A percentile compares a stretch with the other conserved stretches of the same genome.
Evolutionary conservation across 2,888 invertebrate genomes (phyloP).

Genomic region (Hemithea aestivaria): DNA sequence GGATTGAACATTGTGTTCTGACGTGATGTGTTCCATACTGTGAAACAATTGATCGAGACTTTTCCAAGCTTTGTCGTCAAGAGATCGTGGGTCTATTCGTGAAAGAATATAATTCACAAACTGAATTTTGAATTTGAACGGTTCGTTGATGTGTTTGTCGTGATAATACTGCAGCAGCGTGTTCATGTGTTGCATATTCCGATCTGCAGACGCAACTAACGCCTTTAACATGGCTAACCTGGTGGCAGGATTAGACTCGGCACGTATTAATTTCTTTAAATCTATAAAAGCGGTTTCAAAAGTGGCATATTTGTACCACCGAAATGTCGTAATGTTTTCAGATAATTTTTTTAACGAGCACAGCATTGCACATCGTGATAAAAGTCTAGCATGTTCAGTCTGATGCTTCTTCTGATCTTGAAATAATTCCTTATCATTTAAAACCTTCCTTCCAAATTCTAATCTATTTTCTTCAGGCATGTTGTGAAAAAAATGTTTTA

Average conservation of each 20-base stretch:
- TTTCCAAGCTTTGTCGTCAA: conserved; percentile 47
- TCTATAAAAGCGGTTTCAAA: conserved; percentile 48
- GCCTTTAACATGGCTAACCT: conserved; percentile 45
- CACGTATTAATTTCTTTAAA: conserved; percentile 45
- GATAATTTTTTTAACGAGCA: too few species aligned
- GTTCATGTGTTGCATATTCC: conserved; percentile 38
- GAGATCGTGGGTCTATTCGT: conserved; percentile 35
- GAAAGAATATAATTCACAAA: conserved; percentile 47
- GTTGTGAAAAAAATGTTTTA: conserved; percentile 45
- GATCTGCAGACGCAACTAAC: conserved; percentile 41
- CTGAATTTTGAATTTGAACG: conserved; percentile 49
- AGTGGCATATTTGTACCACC: conserved; percentile 53
- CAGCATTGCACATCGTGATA: too few species aligned
- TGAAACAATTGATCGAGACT: conserved; percentile 52
- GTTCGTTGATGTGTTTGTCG: conserved; percentile 58
- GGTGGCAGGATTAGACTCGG: conserved; percentile 44
- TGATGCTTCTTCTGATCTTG: not conserved
- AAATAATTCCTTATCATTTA: conserved; percentile 36
- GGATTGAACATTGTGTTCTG: conserved; percentile 44
- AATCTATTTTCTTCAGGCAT: conserved; percentile 46
- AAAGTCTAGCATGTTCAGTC: not conserved
- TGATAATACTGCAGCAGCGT: conserved; percentile 46
- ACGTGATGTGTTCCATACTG: conserved; percentile 56
- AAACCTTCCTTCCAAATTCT: conserved; percentile 46
- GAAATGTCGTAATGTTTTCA: conserved; percentile 26